Base-by-base conservation (phyloP, 1,140 invertebrate genomes). In the Drosophila rhopaloa region DNA sequence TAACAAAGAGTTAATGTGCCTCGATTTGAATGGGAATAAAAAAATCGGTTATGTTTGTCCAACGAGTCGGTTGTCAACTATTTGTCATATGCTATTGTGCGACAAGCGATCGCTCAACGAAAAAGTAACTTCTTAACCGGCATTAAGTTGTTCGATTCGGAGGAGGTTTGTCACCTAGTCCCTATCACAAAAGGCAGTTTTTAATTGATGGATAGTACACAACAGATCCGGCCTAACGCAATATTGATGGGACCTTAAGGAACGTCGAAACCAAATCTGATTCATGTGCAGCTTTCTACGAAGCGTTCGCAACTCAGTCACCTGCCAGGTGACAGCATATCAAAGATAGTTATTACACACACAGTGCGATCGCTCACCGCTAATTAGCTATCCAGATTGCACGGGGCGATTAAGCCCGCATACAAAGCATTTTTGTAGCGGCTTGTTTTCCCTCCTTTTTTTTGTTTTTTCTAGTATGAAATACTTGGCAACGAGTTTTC, bases 301-400 rank as follows among this genome's bases (percentile, higher is more conserved):
- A 44, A 16, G 43, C 16, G 57, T 29, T 59, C 16, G 14, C 57
- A 59, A 24, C 63, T 43, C 58, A 63, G 63, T 67, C 46, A 67
- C 58, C 58, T 63, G 63, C 47, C 65, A 54, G 61, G 53, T 71
- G 67, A 57, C 67, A 71, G 51, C 65, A 41, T 48, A 71, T 71
- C 67, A 71, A 19, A 70, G 66, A 68, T 68, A 68, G 47, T 68
- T 70, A 68, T 70, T 57, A 71, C 67, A 70, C 48, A 27, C 65
- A 5, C 60, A 37, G 14, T 29, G 38, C 68, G 66, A 72, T 72
- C 68, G 66, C 66, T 72, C 68, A 72, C 68, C 66, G 66, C 68
- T 72, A 72, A 72, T 72, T 72, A 72, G 68, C 68, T 10, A 72
- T 72, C 66, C 68, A 71, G 68, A 72, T 71, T 57, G 68, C 68